A percentile compares a stretch with the other conserved stretches of the same genome.
These are phyloP conservation scores for Thera obeliscata DNA, from an alignment of 2,888 invertebrate genomes.

Conservation along the genomic window DNA sequence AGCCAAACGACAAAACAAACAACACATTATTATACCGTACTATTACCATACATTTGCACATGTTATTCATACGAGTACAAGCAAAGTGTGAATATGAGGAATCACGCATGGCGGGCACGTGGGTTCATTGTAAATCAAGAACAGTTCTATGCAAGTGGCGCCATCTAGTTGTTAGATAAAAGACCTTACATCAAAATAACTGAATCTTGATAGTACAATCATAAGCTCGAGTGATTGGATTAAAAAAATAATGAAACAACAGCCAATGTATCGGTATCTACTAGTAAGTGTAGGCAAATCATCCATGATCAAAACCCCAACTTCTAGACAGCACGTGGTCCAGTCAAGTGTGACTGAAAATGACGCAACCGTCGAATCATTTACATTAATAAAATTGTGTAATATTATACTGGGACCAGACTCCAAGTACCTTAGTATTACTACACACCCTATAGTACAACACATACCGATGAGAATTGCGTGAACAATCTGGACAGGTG, in stretches of 20 bases:
- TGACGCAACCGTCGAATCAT: constrained; percentile 45
- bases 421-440: constrained; percentile 17
- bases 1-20: constrained; percentile 43
- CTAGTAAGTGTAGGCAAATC: background rate
- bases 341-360: constrained; percentile 41
- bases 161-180: background rate
- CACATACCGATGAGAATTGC: constrained; percentile 24
- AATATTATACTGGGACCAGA: constrained; percentile 30
- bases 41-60: constrained; percentile 48
- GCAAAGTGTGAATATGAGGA: constrained; percentile 37
- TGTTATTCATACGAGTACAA: constrained; percentile 48
- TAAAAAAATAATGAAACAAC: no score
- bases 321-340: constrained; percentile 53
- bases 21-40: constrained; percentile 42
- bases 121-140: constrained; percentile 17
- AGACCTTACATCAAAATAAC: background rate
- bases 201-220: no score
- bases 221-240: no score
- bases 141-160: background rate
- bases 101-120: constrained; percentile 37
- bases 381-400: constrained; percentile 29
- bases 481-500: constrained; percentile 32
- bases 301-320: constrained; percentile 1
- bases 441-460: constrained; percentile 23
- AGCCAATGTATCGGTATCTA: no score